phyloP scores from a whole-genome alignment of 1,140 invertebrate genomes.

The Bombus waltoni region DNA sequence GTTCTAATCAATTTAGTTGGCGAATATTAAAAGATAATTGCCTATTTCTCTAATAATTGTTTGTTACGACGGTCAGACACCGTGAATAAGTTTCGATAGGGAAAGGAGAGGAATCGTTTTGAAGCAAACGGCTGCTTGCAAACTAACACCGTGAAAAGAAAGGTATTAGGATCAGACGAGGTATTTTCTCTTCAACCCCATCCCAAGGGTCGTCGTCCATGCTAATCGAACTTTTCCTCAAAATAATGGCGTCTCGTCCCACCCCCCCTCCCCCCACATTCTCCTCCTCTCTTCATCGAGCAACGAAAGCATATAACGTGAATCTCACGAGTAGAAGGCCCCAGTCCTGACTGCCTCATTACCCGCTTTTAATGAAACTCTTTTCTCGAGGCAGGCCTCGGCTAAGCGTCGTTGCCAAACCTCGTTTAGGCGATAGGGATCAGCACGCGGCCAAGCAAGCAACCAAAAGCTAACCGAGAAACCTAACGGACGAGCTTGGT shows the following conservation, averaged over 20 bases:
- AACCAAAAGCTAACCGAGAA: slow-evolving; percentile 31
- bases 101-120: neutral
- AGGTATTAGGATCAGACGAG: slow-evolving; percentile 39
- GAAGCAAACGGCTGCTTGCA: neutral
- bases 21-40: too few species aligned
- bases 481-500: slow-evolving; percentile 19
- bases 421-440: slow-evolving; percentile 82
- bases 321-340: slow-evolving; percentile 61
- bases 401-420: slow-evolving; percentile 80
- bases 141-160: slow-evolving; percentile 14
- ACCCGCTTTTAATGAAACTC: slow-evolving; percentile 81
- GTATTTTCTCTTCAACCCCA: slow-evolving; percentile 38
- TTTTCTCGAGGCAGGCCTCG: slow-evolving; percentile 74
- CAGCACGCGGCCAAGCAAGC: slow-evolving; percentile 69
- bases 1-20: too few species aligned
- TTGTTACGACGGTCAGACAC: too few species aligned
- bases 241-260: slow-evolving; percentile 59
- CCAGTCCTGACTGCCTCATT: slow-evolving; percentile 73
- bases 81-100: neutral
- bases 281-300: neutral
- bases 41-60: too few species aligned
- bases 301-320: slow-evolving; percentile 49
- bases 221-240: slow-evolving; percentile 69
- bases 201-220: slow-evolving; percentile 57
- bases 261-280: too few species aligned